Base-by-base conservation (phyloP, 2,113 vertebrate genomes). In the Cepphus grylle region DNA sequence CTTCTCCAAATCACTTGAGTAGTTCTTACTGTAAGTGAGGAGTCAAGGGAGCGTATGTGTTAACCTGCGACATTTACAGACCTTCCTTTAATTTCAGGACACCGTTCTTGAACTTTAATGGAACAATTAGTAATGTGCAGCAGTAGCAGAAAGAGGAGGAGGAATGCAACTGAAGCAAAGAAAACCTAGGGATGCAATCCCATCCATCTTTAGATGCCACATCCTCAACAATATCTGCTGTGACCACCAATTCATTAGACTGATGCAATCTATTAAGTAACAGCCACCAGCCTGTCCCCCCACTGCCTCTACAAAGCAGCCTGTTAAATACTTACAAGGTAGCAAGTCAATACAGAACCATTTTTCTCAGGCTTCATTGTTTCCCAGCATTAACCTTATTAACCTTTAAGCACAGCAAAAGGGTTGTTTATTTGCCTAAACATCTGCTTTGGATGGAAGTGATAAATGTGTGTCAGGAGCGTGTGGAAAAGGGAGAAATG, bases 381-480 rank as follows among this genome's bases (percentile, higher is more conserved):
- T 94, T 86, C 84, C 86, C 84, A 91, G 55, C 40, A 82, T 96
- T 94, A 96, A 95, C 95, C 88, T 84, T 81, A 70, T 93, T 96
- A 93, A 96, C 90, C 93, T 94, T 90, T 88, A 95, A 89, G 95
- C 65, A 72, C 45, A 91, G 58, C 45, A 88, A 43, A 79, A 69
- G 36, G 29, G 45, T 30, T 79, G 27, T 78, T 95, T 62, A 72
- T 91, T 50, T 87, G 50, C 80, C 93, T 90, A 81, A 83, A 43
- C 17, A 63, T 42, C 45, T 81, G 52, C 36, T 88, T 82, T 63
- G 74, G 32, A 8, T 20, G 16, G 63, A 58, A 88, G 73, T 4
- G 27, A 78, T 61, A 61, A 85, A 47, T 3, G 6, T 3, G 19
- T 19, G 30, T 47, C 23, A 52, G 85, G 32, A 63, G 55, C 0